These are phyloP conservation scores for Harlomillsia oculata DNA, from an alignment of 1,140 invertebrate genomes.

Conservation along the genomic window DNA sequence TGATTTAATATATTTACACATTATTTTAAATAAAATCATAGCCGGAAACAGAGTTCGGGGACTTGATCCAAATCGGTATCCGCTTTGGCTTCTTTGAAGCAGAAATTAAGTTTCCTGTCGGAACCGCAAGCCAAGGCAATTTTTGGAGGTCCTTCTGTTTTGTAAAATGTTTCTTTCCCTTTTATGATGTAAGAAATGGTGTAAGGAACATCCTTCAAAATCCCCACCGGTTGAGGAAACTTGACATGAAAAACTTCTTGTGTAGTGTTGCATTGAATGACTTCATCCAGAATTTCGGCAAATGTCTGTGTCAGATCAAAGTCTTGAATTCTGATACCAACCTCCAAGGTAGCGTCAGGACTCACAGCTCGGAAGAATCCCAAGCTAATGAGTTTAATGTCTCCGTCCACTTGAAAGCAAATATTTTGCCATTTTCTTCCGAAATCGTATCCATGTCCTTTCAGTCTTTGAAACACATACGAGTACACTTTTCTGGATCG, in stretches of 20 bases:
- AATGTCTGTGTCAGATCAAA: slow-evolving; percentile 22
- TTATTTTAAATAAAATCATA: slow-evolving; percentile 2
- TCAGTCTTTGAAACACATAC: slow-evolving; percentile 27
- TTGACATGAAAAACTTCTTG: slow-evolving; percentile 30
- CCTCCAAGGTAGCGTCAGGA: slow-evolving; percentile 9
- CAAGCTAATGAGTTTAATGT: slow-evolving; percentile 27
- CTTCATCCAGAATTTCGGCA: slow-evolving; percentile 19
- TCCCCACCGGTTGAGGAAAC: slow-evolving; percentile 23
- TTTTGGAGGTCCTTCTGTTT: slow-evolving; percentile 14
- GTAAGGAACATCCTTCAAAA: slow-evolving; percentile 23
- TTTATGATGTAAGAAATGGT: slow-evolving; percentile 31
- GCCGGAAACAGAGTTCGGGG: slow-evolving; percentile 28
- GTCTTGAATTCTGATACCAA: slow-evolving; percentile 18
- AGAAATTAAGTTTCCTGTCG: slow-evolving; percentile 19
- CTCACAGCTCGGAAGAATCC: slow-evolving; percentile 27
- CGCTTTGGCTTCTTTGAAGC: slow-evolving; percentile 19
- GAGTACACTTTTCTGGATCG: slow-evolving; percentile 25
- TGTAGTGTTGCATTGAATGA: slow-evolving; percentile 2
- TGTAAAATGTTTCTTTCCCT: slow-evolving; percentile 31
- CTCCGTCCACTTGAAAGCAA: slow-evolving; percentile 24
- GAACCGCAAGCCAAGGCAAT: slow-evolving; percentile 11
- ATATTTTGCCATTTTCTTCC: slow-evolving; percentile 28
- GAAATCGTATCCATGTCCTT: slow-evolving; percentile 30
- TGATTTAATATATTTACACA: too few relatives aligned
- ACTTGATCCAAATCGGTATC: slow-evolving; percentile 31